A percentile compares a stretch with the other conserved stretches of the same genome.
Evolutionary conservation across 1,140 invertebrate genomes (phyloP).

Genomic region (Diprion similis): DNA sequence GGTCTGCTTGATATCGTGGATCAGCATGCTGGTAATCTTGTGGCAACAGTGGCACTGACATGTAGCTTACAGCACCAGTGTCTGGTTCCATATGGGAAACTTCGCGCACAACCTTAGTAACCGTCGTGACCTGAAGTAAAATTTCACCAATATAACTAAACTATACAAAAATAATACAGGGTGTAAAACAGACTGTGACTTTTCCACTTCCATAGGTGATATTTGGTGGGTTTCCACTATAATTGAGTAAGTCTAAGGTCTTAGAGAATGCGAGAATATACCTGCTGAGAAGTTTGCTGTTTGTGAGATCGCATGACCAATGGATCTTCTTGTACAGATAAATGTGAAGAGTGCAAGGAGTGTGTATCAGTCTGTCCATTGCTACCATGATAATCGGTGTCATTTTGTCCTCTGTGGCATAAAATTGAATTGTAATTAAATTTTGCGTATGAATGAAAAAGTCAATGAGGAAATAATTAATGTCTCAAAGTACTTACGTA

Average conservation of each 20-base stretch:
- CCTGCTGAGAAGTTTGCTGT: slow-evolving; percentile 68
- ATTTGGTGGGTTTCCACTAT: not conserved
- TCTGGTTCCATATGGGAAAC: slow-evolving; percentile 73
- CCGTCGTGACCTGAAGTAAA: slow-evolving; percentile 63
- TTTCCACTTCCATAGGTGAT: too few species aligned
- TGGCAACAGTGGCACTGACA: slow-evolving; percentile 59
- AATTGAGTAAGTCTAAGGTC: not conserved
- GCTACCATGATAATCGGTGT: slow-evolving; percentile 61
- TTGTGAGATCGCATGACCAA: slow-evolving; percentile 65
- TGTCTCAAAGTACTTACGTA: slow-evolving; percentile 62
- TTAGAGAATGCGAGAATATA: slow-evolving; percentile 37
- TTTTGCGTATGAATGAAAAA: not conserved
- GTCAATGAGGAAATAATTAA: slow-evolving; percentile 15
- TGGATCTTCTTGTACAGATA: slow-evolving; percentile 64
- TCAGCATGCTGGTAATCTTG: slow-evolving; percentile 58
- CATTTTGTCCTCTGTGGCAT: slow-evolving; percentile 53
- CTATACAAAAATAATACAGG: too few species aligned
- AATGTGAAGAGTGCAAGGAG: slow-evolving; percentile 65
- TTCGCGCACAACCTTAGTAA: slow-evolving; percentile 72
- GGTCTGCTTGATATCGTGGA: slow-evolving; percentile 54
- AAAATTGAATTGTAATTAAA: slow-evolving; percentile 18
- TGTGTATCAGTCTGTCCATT: slow-evolving; percentile 67
- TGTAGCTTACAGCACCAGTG: slow-evolving; percentile 61
- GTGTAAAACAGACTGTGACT: too few species aligned
- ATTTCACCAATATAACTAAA: not conserved